Evolutionary conservation across 2,797 vertebrate genomes (phyloP), one percentile per base, ranked within the genome.

Genomic region (Brachyrhaphis roseni): DNA sequence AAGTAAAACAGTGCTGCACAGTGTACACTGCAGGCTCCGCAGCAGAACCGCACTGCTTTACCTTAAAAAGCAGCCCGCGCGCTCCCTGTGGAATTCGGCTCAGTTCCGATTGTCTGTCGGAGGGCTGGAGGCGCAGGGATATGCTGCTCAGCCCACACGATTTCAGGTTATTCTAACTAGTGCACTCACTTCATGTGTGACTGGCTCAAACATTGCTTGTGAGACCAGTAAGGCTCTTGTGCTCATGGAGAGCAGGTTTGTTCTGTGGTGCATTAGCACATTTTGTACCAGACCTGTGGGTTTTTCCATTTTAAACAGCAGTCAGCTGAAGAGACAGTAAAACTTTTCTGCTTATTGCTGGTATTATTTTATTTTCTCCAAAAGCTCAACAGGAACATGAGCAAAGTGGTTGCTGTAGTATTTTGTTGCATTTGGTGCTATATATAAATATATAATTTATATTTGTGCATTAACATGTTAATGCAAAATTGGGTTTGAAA

Each of bases 91-190:
- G 88, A 87, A 64, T 82, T 79, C 51, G 68, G 18, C 84, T 78
- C 49, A 78, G 49, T 86, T 84, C 66, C 79, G 72, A 81, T 83
- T 72, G 81, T 85, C 73, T 83, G 82, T 88, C 82, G 86, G 85
- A 86, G 79, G 66, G 74, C 87, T 83, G 77, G 78, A 90, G 87
- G 80, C 62, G 64, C 80, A 86, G 85, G 87, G 82, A 84, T 90
- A 66, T 80, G 81, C 87, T 92, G 85, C 75, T 88, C 84, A 84
- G 82, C 91, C 88, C 87, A 89, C 92, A 89, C 87, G 87, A 80
- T 91, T 81, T 88, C 83, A 87, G 82, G 84, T 90, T 91, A 72
- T 90, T 85, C 84, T 83, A 88, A 88, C 81, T 89, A 73, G 13
- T 86, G 80, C 59, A 72, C 75, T 90, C 75, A 26, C 76, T 55